Percentiles rank a stretch among this genome's conserved stretches.
phyloP scores from a whole-genome alignment of 2,888 invertebrate species.

The Ennomos erosarius region DNA sequence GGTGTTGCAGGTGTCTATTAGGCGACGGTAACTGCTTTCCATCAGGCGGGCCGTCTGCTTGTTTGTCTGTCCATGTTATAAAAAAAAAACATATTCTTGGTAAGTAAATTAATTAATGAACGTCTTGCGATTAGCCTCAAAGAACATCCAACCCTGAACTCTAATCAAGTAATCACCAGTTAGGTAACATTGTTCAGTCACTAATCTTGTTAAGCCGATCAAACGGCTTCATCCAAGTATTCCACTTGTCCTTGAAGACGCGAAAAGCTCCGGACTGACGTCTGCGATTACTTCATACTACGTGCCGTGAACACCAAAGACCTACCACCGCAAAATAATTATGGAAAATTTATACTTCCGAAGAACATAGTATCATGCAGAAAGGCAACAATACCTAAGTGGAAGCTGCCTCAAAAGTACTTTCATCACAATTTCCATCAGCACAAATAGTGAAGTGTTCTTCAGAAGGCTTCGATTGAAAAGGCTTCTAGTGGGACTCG shows the following conservation, averaged over 20 bases:
- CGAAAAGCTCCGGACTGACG: conserved; percentile 3
- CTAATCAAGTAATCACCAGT: conserved; percentile 15
- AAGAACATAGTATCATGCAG: no score
- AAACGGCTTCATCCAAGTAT: conserved; percentile 16
- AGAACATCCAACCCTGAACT: background rate
- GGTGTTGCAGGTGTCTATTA: no score
- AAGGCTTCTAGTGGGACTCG: conserved; percentile 20
- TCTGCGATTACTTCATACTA: conserved; percentile 11
- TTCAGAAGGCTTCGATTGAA: conserved; percentile 21
- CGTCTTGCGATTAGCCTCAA: background rate
- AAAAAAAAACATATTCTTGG: no score
- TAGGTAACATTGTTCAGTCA: background rate
- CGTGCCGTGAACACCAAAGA: conserved; percentile 7
- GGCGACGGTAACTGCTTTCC: no score
- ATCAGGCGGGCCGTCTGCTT: no score
- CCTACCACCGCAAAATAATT: background rate
- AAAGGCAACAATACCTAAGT: no score
- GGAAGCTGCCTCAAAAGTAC: background rate
- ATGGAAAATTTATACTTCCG: no score
- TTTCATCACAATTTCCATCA: background rate
- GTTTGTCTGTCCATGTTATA: no score
- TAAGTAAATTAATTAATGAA: no score
- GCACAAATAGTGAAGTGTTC: conserved; percentile 10
- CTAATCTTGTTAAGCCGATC: conserved; percentile 26
- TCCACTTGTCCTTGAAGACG: conserved; percentile 20